These are phyloP conservation scores for Telmatochromis sp. DNA, from an alignment of 2,113 vertebrate species.

Conservation along the genomic window DNA sequence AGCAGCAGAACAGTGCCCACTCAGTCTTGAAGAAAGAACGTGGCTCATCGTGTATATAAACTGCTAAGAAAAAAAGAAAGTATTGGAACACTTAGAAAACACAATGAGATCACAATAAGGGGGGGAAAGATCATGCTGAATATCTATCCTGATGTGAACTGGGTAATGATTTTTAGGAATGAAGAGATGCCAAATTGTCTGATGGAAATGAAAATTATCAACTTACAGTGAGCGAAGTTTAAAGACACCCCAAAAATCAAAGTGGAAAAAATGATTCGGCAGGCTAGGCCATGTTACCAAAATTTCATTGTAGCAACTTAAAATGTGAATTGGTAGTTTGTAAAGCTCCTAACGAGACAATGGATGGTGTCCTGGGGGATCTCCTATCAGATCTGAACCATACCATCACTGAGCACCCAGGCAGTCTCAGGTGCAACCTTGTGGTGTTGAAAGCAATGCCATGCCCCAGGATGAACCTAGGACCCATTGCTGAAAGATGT, in stretches of 20 bases:
- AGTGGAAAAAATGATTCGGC: background rate
- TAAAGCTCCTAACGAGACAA: background rate
- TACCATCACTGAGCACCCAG: background rate
- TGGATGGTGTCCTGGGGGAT: background rate
- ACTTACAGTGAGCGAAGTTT: background rate
- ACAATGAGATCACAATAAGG: background rate
- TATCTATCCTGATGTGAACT: background rate
- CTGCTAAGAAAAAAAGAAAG: background rate
- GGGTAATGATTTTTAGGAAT: background rate
- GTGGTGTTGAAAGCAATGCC: background rate
- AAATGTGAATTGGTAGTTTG: background rate
- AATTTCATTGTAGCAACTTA: background rate
- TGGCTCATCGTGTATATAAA: background rate
- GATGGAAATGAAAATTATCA: background rate
- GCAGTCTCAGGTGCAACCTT: background rate
- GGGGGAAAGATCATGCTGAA: background rate
- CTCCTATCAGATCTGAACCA: background rate
- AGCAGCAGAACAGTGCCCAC: background rate
- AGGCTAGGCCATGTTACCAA: background rate
- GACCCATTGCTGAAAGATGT: background rate
- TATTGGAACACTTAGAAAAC: background rate
- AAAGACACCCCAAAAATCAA: background rate
- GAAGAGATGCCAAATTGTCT: background rate
- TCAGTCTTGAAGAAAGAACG: background rate
- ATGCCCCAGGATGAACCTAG: background rate